These are phyloP conservation scores for Antheraea assamensis DNA, from an alignment of 2,888 invertebrate species.

Conservation along the genomic window DNA sequence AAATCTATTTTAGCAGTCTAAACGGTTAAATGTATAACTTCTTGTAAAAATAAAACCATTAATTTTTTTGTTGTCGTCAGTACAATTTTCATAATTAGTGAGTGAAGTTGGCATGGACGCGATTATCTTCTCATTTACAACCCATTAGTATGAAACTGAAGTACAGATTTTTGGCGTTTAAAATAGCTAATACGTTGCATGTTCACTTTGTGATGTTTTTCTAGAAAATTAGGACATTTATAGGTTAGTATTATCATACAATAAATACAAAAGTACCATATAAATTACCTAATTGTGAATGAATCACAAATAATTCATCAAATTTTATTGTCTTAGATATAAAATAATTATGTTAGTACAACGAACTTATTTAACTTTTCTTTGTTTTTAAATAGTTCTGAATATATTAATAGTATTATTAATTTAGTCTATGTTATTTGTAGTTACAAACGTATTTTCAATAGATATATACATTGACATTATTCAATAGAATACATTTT, in stretches of 20 bases:
- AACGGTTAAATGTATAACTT: no score
- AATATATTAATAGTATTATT: not conserved
- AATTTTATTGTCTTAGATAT: not conserved
- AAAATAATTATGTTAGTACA: not conserved
- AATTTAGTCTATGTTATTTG: no score
- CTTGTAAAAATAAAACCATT: no score
- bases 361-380: not conserved
- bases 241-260: not conserved
- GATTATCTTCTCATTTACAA: no score
- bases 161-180: not conserved
- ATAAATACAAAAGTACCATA: not conserved
- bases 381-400: not conserved
- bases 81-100: no score
- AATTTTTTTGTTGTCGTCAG: no score
- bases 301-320: not conserved
- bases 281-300: not conserved
- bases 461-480: no score
- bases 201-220: not conserved
- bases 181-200: not conserved
- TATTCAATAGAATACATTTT: no score
- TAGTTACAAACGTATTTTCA: no score
- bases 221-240: not conserved
- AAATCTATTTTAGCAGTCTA: not conserved
- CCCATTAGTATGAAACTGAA: no score
- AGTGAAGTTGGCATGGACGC: no score